Percentiles rank a stretch among this genome's conserved stretches.
Evolutionary conservation across 2,113 vertebrate species (phyloP).

Genomic region (Neogale vison): DNA sequence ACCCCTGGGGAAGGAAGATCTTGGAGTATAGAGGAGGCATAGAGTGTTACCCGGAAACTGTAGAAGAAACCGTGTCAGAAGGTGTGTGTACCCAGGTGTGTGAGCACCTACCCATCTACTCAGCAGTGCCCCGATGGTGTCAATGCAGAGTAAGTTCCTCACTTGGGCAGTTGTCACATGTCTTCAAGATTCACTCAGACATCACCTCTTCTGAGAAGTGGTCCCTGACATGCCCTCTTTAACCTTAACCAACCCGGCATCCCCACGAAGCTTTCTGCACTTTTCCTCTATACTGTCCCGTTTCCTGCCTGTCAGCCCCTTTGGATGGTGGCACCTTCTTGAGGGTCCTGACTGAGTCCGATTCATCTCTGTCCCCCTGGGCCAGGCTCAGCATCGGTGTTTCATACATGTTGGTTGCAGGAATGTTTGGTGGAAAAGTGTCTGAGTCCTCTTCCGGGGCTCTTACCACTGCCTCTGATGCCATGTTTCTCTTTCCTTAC

Average conservation of each 20-base stretch:
- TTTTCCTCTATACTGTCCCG: neutral
- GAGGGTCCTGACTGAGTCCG: neutral
- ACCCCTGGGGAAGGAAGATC: neutral
- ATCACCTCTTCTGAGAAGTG: neutral
- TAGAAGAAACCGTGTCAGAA: neutral
- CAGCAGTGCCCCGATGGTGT: neutral
- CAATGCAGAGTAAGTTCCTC: neutral
- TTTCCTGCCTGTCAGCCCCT: neutral
- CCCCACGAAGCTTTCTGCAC: neutral
- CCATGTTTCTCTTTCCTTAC: neutral
- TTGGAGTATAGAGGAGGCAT: neutral
- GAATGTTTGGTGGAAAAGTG: neutral
- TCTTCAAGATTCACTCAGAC: neutral
- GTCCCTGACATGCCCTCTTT: neutral
- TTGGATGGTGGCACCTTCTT: neutral
- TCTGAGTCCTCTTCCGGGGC: neutral
- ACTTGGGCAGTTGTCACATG: neutral
- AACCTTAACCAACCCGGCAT: neutral
- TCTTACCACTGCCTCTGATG: neutral
- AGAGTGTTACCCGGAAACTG: neutral
- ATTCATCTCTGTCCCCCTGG: neutral
- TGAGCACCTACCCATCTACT: neutral
- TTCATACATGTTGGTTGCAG: neutral
- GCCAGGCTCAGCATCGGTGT: neutral
- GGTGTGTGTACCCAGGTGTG: neutral